Percentiles rank a stretch among this genome's conserved stretches.
Conservation (phyloP, 2,797 vertebrate species). For the Lophotriccus pileatus region DNA sequence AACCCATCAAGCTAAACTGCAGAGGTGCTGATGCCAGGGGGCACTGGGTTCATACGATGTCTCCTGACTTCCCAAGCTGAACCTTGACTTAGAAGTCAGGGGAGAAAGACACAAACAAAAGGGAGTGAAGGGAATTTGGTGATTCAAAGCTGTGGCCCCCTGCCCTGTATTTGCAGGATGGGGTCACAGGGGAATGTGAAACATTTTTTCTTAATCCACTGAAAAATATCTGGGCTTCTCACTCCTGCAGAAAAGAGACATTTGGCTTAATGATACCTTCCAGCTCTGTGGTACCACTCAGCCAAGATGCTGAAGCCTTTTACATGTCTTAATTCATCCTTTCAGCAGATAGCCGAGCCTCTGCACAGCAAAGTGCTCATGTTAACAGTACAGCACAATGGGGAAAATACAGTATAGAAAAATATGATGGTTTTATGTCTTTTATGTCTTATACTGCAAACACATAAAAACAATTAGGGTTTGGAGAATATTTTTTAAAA, state of each 20-base stretch:
- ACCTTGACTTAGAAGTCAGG: not conserved
- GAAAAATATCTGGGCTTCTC: not conserved
- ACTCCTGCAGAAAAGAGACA: not conserved
- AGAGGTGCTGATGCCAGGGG: not conserved
- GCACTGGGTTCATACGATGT: accelerated
- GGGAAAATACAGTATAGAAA: conserved; percentile 34
- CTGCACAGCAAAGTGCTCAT: not conserved
- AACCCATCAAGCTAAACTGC: not conserved
- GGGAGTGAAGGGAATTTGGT: not conserved
- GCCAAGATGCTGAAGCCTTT: not conserved
- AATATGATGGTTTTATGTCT: conserved; percentile 36
- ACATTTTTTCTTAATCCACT: not conserved
- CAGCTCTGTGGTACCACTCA: not conserved
- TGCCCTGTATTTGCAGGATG: not conserved
- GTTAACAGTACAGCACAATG: conserved; percentile 25
- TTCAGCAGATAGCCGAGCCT: not conserved
- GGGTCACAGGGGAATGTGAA: not conserved
- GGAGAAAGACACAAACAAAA: not conserved
- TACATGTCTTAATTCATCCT: conserved; percentile 14
- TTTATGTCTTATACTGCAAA: conserved; percentile 44
- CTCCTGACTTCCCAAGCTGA: not conserved
- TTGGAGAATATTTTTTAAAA: conserved; percentile 50
- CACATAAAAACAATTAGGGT: conserved; percentile 57
- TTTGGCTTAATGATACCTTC: not conserved
- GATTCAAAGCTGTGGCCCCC: not conserved